Evolutionary conservation across 2,797 vertebrate species (phyloP).

Genomic region (Microchirus variegatus): DNA sequence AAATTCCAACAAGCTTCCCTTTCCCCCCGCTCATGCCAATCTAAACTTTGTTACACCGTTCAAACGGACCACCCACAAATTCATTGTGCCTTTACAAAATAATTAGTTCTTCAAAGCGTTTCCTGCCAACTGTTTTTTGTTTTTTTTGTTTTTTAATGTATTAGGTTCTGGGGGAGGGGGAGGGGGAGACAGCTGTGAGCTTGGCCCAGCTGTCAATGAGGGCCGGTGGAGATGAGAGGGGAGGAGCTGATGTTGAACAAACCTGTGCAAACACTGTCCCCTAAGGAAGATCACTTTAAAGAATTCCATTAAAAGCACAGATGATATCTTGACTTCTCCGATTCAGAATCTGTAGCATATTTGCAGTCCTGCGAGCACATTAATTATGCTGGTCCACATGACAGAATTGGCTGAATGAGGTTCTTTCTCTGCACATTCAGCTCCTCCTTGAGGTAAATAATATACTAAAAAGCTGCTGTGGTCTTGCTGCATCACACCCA

Average conservation of each 20-base stretch:
- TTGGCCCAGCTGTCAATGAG: slow-evolving; percentile 69
- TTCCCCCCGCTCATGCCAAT: neutral
- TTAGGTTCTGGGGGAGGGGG: slow-evolving; percentile 53
- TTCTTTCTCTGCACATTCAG: neutral
- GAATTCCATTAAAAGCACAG: slow-evolving; percentile 53
- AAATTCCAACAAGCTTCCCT: neutral
- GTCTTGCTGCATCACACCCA: slow-evolving; percentile 3
- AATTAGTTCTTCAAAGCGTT: slow-evolving; percentile 29
- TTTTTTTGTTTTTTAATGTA: slow-evolving; percentile 46
- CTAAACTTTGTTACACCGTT: neutral
- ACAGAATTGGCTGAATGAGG: slow-evolving; percentile 20
- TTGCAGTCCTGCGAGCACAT: slow-evolving; percentile 15
- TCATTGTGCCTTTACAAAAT: slow-evolving; percentile 28
- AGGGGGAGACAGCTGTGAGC: slow-evolving; percentile 65
- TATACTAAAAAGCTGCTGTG: slow-evolving; percentile 1
- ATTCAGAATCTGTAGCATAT: slow-evolving; percentile 29
- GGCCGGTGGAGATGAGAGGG: slow-evolving; percentile 56
- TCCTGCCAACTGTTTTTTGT: slow-evolving; percentile 31
- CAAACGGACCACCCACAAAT: slow-evolving; percentile 33
- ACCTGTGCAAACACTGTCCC: slow-evolving; percentile 66
- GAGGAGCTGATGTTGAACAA: slow-evolving; percentile 62
- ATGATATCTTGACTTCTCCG: slow-evolving; percentile 53
- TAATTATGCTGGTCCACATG: slow-evolving; percentile 38
- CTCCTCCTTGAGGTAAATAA: neutral
- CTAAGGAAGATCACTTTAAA: slow-evolving; percentile 58